These are phyloP conservation scores for Acronicta alni DNA, from an alignment of 2,888 invertebrate genomes.

Conservation along the genomic window DNA sequence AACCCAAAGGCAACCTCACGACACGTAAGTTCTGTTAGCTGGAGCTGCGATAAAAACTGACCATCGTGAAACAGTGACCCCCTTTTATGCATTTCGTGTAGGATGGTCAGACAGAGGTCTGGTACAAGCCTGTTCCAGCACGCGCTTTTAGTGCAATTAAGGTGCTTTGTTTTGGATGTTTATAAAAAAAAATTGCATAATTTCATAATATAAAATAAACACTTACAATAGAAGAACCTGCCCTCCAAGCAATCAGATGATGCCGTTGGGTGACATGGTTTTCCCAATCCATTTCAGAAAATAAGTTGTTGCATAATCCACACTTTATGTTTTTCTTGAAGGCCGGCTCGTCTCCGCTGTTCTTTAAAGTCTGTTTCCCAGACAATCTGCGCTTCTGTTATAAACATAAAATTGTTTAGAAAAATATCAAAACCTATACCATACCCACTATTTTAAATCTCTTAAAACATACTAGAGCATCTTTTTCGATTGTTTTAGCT, in stretches of 20 bases:
- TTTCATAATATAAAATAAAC: too few relatives aligned
- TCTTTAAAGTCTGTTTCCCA: neutral
- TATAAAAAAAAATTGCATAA: too few relatives aligned
- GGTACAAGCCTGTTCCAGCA: too few relatives aligned
- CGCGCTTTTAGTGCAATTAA: too few relatives aligned
- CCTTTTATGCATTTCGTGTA: too few relatives aligned
- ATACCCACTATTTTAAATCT: neutral
- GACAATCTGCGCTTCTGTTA: conserved; percentile 46
- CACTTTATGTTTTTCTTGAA: conserved; percentile 63
- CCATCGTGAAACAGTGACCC: too few relatives aligned
- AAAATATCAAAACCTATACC: neutral
- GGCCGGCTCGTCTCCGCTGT: conserved; percentile 22
- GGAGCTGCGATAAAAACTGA: too few relatives aligned
- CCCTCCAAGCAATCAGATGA: conserved; percentile 66
- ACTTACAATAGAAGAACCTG: conserved; percentile 67
- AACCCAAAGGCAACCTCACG: too few relatives aligned
- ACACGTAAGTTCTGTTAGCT: too few relatives aligned
- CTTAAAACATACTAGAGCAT: conserved; percentile 17
- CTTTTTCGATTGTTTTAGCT: conserved; percentile 6
- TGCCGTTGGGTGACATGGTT: conserved; percentile 64
- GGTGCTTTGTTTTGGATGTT: too few relatives aligned
- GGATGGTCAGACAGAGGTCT: too few relatives aligned
- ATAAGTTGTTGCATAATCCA: conserved; percentile 61
- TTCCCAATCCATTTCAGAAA: conserved; percentile 65
- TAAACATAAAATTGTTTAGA: neutral